Percentiles rank a stretch among this genome's conserved stretches.
phyloP scores from a whole-genome alignment of 2,888 invertebrate genomes.

The Eupithecia abbreviata region DNA sequence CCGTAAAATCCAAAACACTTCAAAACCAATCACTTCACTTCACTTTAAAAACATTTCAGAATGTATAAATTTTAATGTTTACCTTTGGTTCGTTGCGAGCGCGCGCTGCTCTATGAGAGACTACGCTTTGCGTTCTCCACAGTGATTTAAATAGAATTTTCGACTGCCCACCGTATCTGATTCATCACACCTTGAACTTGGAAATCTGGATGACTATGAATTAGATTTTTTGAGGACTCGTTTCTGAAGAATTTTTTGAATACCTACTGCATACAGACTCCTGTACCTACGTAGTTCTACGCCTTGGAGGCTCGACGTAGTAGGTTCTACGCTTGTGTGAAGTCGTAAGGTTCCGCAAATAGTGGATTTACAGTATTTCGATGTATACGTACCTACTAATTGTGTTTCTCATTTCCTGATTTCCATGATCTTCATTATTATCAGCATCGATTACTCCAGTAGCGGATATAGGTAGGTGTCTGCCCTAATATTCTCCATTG shows the following conservation, averaged over 20 bases:
- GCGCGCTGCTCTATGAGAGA: conserved; percentile 76
- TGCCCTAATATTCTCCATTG: no score
- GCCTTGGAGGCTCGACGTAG: not conserved
- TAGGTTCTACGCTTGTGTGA: not conserved
- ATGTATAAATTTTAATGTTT: conserved; percentile 35
- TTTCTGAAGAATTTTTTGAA: no score
- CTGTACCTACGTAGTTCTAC: not conserved
- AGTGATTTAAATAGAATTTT: conserved; percentile 80
- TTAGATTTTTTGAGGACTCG: conserved; percentile 14
- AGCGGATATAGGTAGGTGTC: no score
- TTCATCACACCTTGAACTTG: conserved; percentile 81
- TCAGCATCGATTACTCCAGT: no score
- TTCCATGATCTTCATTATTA: no score
- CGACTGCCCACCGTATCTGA: conserved; percentile 75
- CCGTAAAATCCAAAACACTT: not conserved
- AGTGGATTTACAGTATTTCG: no score
- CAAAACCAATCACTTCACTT: conserved; percentile 12
- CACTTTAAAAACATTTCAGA: not conserved
- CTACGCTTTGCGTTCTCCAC: conserved; percentile 58
- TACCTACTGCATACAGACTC: no score
- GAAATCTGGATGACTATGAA: conserved; percentile 49
- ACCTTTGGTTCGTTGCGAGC: conserved; percentile 73
- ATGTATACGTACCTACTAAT: no score
- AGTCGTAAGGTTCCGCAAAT: not conserved
- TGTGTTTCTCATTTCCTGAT: no score